Base-by-base conservation (phyloP, 2,888 invertebrate genomes). In the Watsonalla binaria region DNA sequence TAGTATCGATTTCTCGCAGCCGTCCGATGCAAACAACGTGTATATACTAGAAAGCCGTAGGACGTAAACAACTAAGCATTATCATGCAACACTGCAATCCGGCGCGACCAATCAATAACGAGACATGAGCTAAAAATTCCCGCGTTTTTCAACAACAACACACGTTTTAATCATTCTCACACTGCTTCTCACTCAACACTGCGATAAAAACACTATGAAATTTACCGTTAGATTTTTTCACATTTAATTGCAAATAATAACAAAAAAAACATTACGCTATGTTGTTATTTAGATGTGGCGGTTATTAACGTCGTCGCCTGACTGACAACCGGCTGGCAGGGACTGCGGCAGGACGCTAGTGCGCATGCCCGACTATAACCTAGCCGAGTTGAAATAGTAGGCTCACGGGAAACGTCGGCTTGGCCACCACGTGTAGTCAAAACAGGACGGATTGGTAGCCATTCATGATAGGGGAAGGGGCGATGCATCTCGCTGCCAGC, bases 331-430 rank as follows among this genome's bases (percentile, higher is more conserved):
- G 62, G 61, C 67, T 60, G 70, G 62, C 63, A 78, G 76, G 77
- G 78, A 76, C 70, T 64, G 65, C 68, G 67, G 65, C 80, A 71
- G 81, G 80, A 79, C 80, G 81, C 80, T 75, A 78, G 75, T 76
- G 76, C 76, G 82, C 75, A 80, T 82, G 81, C 78, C 79, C 74
- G 81, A 84, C 84, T 88, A 86, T 87, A 87, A 86, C 82, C 85
- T 85, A 84, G 82, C 84, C 73, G 69, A 83, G 70, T 82, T 83
- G 67, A 70, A 81, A 78, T 82, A 80, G 82, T 78, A 78, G 85
- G 86, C 85, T 79, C 73, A 69, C 62, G 72, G 70, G 76, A 74
- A 71, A 70, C 65, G 58, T 57, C 58, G 58, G 63, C 62, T 62
- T 62, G 64, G 72, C 73, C 76, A 67, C 68, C 72, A 75, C 74